These are phyloP conservation scores for Synchiropus splendidus DNA, from an alignment of 2,113 vertebrate genomes.

Conservation along the genomic window DNA sequence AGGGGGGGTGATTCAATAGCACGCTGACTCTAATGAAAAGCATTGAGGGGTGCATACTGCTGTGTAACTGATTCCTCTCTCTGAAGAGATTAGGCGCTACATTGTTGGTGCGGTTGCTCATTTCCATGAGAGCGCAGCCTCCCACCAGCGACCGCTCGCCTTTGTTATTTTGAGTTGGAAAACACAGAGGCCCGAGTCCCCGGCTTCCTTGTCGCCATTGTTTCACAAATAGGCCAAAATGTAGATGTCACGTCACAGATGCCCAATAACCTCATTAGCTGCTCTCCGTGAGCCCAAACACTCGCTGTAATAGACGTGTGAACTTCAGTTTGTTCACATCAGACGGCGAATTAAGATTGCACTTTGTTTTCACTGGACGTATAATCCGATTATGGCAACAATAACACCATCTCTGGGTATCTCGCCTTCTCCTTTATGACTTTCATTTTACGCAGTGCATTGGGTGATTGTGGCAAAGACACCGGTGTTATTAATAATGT, in stretches of 20 bases:
- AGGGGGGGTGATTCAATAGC: conserved; percentile 56
- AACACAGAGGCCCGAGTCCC: conserved; percentile 60
- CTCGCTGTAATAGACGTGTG: conserved; percentile 26
- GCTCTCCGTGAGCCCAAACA: conserved; percentile 42
- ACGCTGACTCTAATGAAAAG: conserved; percentile 67
- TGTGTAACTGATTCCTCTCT: conserved; percentile 76
- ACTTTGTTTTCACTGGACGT: not conserved
- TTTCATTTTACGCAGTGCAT: no score
- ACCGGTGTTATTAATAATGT: no score
- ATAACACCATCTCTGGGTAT: no score
- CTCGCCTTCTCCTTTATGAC: no score
- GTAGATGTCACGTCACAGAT: conserved; percentile 77
- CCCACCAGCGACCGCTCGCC: conserved; percentile 57
- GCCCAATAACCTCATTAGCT: conserved; percentile 68
- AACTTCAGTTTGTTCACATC: conserved; percentile 36
- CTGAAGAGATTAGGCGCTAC: conserved; percentile 75
- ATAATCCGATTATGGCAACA: no score
- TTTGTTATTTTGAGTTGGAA: conserved; percentile 60
- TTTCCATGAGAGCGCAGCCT: conserved; percentile 74
- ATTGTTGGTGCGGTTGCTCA: conserved; percentile 76
- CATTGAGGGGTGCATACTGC: conserved; percentile 67
- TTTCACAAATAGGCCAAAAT: conserved; percentile 74
- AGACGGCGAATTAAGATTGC: not conserved
- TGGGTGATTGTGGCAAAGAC: no score
- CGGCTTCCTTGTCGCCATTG: conserved; percentile 71